Conservation (phyloP, 2,888 invertebrate species). For the Drosophila barbarae region DNA sequence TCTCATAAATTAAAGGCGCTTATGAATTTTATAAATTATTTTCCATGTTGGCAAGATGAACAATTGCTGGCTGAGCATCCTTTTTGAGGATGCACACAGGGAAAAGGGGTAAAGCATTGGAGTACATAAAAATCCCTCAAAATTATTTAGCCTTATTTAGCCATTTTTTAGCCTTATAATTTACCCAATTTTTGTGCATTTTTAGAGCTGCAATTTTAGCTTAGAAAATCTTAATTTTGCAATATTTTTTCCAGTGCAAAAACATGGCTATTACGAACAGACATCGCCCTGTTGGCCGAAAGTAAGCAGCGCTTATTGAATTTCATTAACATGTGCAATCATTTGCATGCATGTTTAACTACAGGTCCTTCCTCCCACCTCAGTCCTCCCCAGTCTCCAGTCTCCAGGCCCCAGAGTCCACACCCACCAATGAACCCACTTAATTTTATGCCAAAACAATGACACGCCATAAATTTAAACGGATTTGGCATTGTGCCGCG, state of each 20-base stretch:
- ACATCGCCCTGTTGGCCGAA: conserved; percentile 39
- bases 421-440: conserved; percentile 59
- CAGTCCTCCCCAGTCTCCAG: background rate
- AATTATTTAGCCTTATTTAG: background rate
- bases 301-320: conserved; percentile 64
- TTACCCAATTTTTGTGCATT: background rate
- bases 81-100: conserved; percentile 2
- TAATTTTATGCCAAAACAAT: conserved; percentile 75
- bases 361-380: conserved; percentile 33
- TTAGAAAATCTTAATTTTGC: background rate
- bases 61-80: conserved; percentile 22
- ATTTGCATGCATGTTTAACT: conserved; percentile 70
- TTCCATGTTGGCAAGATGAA: conserved; percentile 51
- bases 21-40: conserved; percentile 70
- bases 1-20: conserved; percentile 73
- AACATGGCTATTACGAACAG: conserved; percentile 50
- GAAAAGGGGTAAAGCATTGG: background rate
- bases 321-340: conserved; percentile 63
- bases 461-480: conserved; percentile 75
- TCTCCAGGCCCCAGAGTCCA: background rate
- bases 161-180: background rate
- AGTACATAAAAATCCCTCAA: too few species aligned
- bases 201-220: background rate
- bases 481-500: conserved; percentile 67
- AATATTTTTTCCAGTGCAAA: conserved; percentile 1